These are phyloP conservation scores for Hypotaenidia philippensis DNA, from an alignment of 2,797 vertebrate species.

Conservation along the genomic window DNA sequence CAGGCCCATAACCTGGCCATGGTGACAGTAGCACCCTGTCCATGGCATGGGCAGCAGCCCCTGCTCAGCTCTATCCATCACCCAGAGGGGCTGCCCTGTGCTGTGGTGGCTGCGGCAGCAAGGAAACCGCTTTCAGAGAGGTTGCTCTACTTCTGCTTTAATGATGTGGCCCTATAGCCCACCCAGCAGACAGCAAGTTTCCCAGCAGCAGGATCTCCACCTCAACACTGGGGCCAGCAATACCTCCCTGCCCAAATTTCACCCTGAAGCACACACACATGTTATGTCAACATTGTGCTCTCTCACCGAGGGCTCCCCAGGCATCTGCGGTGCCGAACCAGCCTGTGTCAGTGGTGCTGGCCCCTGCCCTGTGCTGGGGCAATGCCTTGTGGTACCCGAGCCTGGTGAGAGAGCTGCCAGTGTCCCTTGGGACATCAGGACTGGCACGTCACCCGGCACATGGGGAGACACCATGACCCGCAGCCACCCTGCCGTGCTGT, in stretches of 20 bases:
- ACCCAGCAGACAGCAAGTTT: rapidly evolving
- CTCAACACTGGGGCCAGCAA: rapidly evolving
- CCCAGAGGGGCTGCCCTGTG: neutral
- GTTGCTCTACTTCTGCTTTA: neutral
- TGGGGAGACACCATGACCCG: rapidly evolving
- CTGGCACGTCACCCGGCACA: neutral
- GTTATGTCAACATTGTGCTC: rapidly evolving
- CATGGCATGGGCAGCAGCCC: rapidly evolving
- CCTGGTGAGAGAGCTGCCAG: rapidly evolving
- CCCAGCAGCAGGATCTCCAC: neutral
- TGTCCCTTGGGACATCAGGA: neutral
- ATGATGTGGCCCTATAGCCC: neutral
- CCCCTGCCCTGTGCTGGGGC: neutral
- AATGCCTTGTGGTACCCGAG: neutral
- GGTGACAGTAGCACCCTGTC: neutral
- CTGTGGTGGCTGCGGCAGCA: neutral
- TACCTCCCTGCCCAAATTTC: neutral
- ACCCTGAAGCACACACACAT: rapidly evolving
- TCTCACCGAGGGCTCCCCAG: neutral
- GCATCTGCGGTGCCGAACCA: neutral
- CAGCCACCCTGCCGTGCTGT: neutral
- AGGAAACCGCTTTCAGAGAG: neutral
- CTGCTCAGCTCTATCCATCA: neutral
- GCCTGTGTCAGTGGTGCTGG: neutral
- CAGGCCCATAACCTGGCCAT: rapidly evolving